Conservation (phyloP, 1,140 invertebrate species). For the Cyphomyrmex costatus region DNA sequence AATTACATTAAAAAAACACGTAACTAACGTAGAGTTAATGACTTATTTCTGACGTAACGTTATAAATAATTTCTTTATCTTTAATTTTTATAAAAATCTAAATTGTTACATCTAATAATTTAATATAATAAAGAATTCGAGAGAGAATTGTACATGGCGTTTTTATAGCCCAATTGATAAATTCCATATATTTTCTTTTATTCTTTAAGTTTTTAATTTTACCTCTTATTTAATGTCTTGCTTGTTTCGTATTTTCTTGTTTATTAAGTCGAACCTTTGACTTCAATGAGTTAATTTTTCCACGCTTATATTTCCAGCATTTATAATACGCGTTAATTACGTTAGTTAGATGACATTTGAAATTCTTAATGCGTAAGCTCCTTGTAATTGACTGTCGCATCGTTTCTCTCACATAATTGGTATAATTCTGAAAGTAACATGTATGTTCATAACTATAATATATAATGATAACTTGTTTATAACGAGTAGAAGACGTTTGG, state of each 20-base stretch:
- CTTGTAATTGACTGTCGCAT: conserved; percentile 16
- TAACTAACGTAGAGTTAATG: no score
- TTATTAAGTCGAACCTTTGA: conserved; percentile 12
- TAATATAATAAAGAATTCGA: neutral
- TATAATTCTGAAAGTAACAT: conserved; percentile 20
- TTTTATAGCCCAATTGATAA: neutral
- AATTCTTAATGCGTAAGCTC: neutral
- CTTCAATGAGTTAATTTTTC: conserved; percentile 5
- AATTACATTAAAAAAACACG: no score
- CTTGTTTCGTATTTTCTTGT: neutral
- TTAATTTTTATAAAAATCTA: neutral
- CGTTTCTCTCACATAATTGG: neutral
- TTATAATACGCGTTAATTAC: conserved; percentile 23
- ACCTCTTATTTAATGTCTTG: neutral
- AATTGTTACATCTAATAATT: conserved; percentile 7
- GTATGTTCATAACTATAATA: neutral
- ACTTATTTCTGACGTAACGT: neutral
- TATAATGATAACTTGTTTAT: conserved; percentile 31
- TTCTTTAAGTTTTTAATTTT: conserved; percentile 11
- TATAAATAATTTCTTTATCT: neutral
- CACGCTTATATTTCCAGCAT: conserved; percentile 12
- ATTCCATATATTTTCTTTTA: neutral
- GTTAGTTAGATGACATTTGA: neutral
- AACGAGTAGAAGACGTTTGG: neutral
- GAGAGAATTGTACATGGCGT: no score